A percentile compares a stretch with the other conserved stretches of the same genome.
Evolutionary conservation across 2,888 invertebrate genomes (phyloP).

Genomic region (Microctonus hyperodae): DNA sequence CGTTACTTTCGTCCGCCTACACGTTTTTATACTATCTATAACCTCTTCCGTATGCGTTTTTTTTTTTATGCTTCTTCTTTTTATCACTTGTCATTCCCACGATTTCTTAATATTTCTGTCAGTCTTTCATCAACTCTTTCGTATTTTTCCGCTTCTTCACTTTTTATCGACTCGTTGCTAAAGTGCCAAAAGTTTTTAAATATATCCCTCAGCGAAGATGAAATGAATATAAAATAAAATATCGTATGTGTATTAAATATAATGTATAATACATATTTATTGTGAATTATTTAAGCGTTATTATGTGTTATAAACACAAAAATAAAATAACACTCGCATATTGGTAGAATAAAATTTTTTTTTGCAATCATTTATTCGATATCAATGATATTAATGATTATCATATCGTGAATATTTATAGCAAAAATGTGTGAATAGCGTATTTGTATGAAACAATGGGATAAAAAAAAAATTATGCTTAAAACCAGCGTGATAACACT

Average conservation of each 20-base stretch:
- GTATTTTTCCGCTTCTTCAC: background rate
- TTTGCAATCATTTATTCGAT: background rate
- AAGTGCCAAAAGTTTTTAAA: constrained; percentile 13
- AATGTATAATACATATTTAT: background rate
- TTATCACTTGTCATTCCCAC: constrained; percentile 8
- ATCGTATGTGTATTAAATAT: too few relatives aligned
- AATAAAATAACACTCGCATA: too few relatives aligned
- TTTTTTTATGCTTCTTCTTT: constrained; percentile 14
- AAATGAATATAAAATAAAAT: too few relatives aligned
- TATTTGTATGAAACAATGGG: background rate
- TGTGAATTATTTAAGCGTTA: background rate
- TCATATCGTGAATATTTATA: background rate
- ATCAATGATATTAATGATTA: background rate
- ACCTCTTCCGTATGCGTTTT: constrained; percentile 20
- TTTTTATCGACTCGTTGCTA: constrained; percentile 4
- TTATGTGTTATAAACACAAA: background rate
- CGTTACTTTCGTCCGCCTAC: constrained; percentile 33
- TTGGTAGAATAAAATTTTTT: background rate
- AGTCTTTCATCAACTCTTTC: background rate
- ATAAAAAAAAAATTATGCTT: background rate
- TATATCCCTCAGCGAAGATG: too few relatives aligned
- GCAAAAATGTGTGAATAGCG: background rate
- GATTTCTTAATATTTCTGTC: constrained; percentile 3
- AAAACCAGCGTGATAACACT: background rate
- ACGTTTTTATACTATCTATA: constrained; percentile 30